Base-by-base conservation (phyloP, 2,888 invertebrate genomes). In the Portevinia maculata region DNA sequence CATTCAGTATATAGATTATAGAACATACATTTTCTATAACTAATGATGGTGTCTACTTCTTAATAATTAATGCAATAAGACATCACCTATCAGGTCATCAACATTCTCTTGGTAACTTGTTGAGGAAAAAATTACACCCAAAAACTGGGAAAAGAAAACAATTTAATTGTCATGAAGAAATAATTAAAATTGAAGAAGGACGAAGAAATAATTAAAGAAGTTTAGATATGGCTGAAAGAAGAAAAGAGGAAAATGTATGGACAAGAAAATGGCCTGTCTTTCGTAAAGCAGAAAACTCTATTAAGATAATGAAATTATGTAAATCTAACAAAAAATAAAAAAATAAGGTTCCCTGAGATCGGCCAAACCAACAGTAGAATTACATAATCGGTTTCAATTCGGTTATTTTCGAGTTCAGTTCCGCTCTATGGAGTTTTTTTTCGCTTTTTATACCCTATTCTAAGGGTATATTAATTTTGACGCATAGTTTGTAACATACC, bases 151-250 rank as follows among this genome's bases (percentile, higher is more conserved):
- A 39, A 55, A 37, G 48, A 48, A 50, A 62, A 50, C 48, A 62
- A 32, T 62, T 48, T 15, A 48, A 62, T 37, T 62, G 62, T 28
- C 34, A 50, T 50, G 50, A 50, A 50, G 34, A 50, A 62, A 62
- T 62, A 62, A 62, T 62, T 62, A 34, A 62, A 62, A 50, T 62
- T 46, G 46, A 30, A 24, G 32, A 44, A 39, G 13, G 5, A 13
- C 15, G 39, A 39, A 1, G 13, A 39, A 39, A 39, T 39, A 39
- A 39, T 39, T 39, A 39, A 39, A 39, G 7, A 39, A 39, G 39
- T 39, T 39, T 7, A 7, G 15, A 2, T 2, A 8, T 15, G 1
- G 11, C n/a, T 34, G 6, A 34, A 34, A 37, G 37, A 13, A 37
- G 15, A 15, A 39, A 39, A 39, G 13, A 15, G 24, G 5, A 5